phyloP scores from a whole-genome alignment of 2,797 vertebrate species.

The Simalia tracyae region DNA sequence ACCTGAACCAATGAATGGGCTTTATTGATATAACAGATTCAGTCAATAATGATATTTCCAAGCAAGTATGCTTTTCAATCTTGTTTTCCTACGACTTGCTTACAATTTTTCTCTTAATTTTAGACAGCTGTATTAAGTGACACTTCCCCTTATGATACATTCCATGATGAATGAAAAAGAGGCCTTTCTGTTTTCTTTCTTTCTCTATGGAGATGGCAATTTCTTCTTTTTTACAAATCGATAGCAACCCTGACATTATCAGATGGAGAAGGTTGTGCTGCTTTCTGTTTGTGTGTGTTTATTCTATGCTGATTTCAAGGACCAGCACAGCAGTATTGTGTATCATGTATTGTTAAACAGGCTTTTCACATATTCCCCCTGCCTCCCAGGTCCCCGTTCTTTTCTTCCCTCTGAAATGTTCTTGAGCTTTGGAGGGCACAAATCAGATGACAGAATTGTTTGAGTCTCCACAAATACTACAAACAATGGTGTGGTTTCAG shows the following conservation, averaged over 20 bases:
- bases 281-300: constrained; percentile 1
- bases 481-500: neutral
- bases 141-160: neutral
- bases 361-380: neutral
- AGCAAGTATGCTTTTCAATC: neutral
- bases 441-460: neutral
- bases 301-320: constrained; percentile 19
- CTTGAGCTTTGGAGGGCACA: neutral
- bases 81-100: neutral
- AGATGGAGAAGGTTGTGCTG: neutral
- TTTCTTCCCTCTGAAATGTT: neutral
- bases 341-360: neutral
- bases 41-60: neutral
- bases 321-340: neutral
- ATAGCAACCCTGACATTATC: constrained; percentile 9
- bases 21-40: neutral
- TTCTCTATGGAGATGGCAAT: neutral
- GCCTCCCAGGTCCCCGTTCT: no score
- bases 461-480: neutral
- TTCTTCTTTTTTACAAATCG: neutral
- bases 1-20: neutral
- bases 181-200: neutral
- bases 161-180: neutral
- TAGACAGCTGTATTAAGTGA: neutral
- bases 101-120: constrained; percentile 17